These are phyloP conservation scores for Eleutherodactylus coqui DNA, from an alignment of 2,797 vertebrate species.

Conservation along the genomic window DNA sequence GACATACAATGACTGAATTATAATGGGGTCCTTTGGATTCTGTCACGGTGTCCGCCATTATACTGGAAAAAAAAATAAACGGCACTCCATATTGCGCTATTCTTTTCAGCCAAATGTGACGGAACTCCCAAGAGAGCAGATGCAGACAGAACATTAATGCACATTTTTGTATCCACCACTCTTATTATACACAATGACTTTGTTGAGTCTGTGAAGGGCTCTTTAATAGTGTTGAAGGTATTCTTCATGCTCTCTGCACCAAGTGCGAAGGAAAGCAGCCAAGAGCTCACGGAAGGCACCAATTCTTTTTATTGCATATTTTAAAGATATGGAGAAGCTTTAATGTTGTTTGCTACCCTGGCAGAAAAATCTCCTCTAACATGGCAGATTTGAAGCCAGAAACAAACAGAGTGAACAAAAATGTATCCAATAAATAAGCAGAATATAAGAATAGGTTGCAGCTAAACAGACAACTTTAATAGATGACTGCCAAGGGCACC, in stretches of 20 bases:
- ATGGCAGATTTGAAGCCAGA: constrained; percentile 30
- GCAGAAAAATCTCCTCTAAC: constrained; percentile 55
- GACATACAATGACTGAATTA: too few relatives aligned
- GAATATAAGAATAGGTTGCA: constrained; percentile 1
- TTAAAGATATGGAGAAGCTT: constrained; percentile 59
- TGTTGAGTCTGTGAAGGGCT: background rate
- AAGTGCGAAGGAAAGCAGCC: constrained; percentile 59
- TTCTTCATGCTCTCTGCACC: constrained; percentile 53
- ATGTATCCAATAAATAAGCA: constrained; percentile 7
- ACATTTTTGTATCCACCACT: too few relatives aligned
- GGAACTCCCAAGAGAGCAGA: too few relatives aligned
- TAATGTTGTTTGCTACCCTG: constrained; percentile 65
- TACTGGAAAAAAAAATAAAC: too few relatives aligned
- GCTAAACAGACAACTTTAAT: constrained; percentile 16
- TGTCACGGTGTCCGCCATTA: too few relatives aligned
- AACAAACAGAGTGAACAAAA: constrained; percentile 8
- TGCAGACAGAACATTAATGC: too few relatives aligned
- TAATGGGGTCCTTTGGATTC: too few relatives aligned
- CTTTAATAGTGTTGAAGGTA: background rate
- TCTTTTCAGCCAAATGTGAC: too few relatives aligned
- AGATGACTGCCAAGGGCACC: constrained; percentile 17
- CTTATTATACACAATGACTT: background rate
- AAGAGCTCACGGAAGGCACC: constrained; percentile 62
- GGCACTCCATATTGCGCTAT: too few relatives aligned
- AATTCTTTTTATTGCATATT: constrained; percentile 65